Conservation (phyloP, 2,797 vertebrate species). For the Danio albolineatus region DNA sequence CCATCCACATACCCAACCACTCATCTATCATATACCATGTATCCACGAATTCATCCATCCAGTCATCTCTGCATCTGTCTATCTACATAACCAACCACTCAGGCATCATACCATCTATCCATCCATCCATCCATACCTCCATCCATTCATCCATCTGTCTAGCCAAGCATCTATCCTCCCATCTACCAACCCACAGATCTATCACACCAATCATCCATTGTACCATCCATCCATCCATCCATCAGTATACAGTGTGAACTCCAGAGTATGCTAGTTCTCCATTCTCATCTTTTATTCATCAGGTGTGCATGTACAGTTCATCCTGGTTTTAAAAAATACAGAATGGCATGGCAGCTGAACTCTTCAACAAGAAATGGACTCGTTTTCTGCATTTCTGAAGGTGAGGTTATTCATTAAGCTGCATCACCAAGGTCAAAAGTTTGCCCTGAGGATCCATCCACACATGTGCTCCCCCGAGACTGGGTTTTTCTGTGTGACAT, state of each 20-base stretch:
- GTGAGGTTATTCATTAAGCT: slow-evolving; percentile 5
- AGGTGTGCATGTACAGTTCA: background rate
- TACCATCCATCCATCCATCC: background rate
- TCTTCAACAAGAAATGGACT: background rate
- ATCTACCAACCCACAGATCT: too few relatives aligned
- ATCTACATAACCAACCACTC: background rate
- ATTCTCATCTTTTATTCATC: slow-evolving; percentile 25
- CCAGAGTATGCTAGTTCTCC: background rate
- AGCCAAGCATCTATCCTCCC: too few relatives aligned
- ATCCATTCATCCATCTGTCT: background rate
- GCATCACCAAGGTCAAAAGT: slow-evolving; percentile 10
- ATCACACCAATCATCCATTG: too few relatives aligned
- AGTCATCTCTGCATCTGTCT: too few relatives aligned
- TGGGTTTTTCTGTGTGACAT: slow-evolving; percentile 25
- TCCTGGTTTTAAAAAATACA: background rate
- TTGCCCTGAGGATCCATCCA: slow-evolving; percentile 32
- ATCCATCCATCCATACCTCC: too few relatives aligned
- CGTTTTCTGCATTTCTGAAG: background rate
- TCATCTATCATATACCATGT: too few relatives aligned
- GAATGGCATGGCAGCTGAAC: background rate
- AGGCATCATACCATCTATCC: background rate
- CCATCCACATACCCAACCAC: too few relatives aligned
- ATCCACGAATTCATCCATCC: too few relatives aligned
- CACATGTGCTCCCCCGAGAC: slow-evolving; percentile 14
- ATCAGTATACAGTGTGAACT: background rate